Conservation (phyloP, 2,888 invertebrate species). For the Anthrax anthrax region DNA sequence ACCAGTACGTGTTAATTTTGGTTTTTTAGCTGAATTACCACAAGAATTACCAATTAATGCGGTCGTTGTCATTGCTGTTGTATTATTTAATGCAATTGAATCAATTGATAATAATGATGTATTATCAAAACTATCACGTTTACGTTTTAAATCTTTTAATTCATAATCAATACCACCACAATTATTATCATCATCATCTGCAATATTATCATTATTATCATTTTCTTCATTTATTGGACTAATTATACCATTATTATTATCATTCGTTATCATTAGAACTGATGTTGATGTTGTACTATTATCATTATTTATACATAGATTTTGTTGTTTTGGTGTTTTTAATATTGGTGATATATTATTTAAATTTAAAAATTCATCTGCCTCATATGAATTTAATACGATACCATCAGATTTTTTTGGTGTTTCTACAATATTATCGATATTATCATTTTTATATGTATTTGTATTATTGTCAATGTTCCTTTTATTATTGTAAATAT, state of each 20-base stretch:
- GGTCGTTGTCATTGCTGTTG: too few species aligned
- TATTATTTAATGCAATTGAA: constrained; percentile 24
- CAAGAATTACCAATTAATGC: constrained; percentile 16
- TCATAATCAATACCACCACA: constrained; percentile 19
- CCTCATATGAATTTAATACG: constrained; percentile 14
- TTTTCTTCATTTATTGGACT: constrained; percentile 28
- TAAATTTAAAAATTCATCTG: constrained; percentile 19
- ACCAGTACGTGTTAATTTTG: constrained; percentile 31
- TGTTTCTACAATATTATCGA: background rate
- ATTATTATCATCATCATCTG: constrained; percentile 17
- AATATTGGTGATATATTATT: constrained; percentile 29
- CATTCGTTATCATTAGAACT: too few species aligned
- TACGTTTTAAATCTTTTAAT: constrained; percentile 26
- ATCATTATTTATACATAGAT: background rate
- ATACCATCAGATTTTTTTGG: constrained; percentile 12
- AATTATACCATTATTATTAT: constrained; percentile 2
- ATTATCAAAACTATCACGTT: constrained; percentile 30
- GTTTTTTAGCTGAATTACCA: constrained; percentile 25
- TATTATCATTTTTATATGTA: background rate
- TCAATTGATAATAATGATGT: constrained; percentile 30
- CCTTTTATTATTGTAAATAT: background rate
- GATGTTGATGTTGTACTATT: background rate
- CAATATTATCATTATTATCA: constrained; percentile 31
- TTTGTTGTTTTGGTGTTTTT: constrained; percentile 7
- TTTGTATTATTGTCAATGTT: background rate